Evolutionary conservation across 2,888 invertebrate species (phyloP), one percentile per base, ranked within the genome.

Genomic region (Ornithoptera priamus): DNA sequence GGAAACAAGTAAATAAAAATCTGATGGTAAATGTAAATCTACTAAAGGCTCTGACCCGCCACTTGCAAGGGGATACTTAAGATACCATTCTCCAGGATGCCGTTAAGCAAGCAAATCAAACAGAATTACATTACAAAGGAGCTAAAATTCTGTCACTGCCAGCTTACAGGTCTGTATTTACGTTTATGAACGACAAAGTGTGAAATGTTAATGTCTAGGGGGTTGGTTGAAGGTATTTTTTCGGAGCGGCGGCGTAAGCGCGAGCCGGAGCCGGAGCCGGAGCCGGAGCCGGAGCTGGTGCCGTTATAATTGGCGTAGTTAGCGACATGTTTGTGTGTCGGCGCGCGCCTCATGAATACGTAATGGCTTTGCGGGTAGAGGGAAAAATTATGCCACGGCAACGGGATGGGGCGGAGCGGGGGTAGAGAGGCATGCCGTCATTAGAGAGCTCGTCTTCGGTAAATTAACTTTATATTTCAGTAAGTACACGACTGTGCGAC

Each of bases 321-420:
- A 78, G 76, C 75, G 76, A 77, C 76, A 77, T 78, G 78, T 78
- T 78, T 80, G 76, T 78, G 76, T 75, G 76, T 73, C 70, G 71
- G 71, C 66, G 71, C 69, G 65, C 75, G 72, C 74, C 74, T 75
- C 72, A 78, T 78, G 81, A 81, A 81, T 81, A 79, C 77, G 58
- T 71, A 79, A 80, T 79, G 76, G 24, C 39, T 56, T 59, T 63
- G 69, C 39, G 70, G 58, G 66, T 65, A 68, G 53, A 63, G 71
- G 65, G 74, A 67, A 68, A 71, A 73, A 74, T 76, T 71, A 75
- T 71, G 68, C 72, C 50, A 56, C 39, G 39, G 39, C 8, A 39
- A 10, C 39, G 39, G 7, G 39, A 8, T 7, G 39, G 39, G 7
- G 39, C 39, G 39, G 7, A 39, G 39, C 39, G 39, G 39, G 39